Conservation (phyloP, 2,888 invertebrate genomes). For the Syrphus vitripennis region DNA sequence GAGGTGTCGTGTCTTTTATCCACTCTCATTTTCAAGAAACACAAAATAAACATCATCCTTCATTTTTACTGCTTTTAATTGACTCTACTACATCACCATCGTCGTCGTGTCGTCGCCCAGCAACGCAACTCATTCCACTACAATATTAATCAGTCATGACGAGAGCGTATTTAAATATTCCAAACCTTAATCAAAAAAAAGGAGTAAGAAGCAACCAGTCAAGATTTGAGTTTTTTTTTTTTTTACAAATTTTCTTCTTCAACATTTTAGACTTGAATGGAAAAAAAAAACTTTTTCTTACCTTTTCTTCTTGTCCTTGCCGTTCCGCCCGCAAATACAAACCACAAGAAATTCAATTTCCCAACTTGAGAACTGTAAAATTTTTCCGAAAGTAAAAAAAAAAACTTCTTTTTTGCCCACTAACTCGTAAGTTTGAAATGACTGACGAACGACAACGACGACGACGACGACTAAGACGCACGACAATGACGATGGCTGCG, state of each 20-base stretch:
- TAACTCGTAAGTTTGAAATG: background rate
- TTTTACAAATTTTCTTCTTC: background rate
- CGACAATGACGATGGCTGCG: background rate
- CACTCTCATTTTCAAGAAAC: background rate
- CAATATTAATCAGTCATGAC: constrained; percentile 8
- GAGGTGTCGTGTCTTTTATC: background rate
- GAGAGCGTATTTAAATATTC: constrained; percentile 9
- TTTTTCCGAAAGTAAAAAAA: background rate
- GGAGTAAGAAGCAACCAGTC: background rate
- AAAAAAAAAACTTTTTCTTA: background rate
- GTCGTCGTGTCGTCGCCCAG: no score
- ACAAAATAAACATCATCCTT: constrained; percentile 9
- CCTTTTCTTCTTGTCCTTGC: background rate
- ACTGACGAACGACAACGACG: background rate
- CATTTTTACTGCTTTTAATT: background rate
- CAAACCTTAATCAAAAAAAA: constrained; percentile 19
- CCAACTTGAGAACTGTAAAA: constrained; percentile 30
- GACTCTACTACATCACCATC: background rate
- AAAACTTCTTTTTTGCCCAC: background rate
- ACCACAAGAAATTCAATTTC: constrained; percentile 34
- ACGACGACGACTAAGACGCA: background rate
- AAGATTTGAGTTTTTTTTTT: background rate
- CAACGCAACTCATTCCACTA: background rate
- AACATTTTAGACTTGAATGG: background rate
- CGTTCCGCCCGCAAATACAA: constrained; percentile 9